These are phyloP conservation scores for Cebus imitator DNA, from an alignment of 2,113 vertebrate genomes.

Conservation along the genomic window DNA sequence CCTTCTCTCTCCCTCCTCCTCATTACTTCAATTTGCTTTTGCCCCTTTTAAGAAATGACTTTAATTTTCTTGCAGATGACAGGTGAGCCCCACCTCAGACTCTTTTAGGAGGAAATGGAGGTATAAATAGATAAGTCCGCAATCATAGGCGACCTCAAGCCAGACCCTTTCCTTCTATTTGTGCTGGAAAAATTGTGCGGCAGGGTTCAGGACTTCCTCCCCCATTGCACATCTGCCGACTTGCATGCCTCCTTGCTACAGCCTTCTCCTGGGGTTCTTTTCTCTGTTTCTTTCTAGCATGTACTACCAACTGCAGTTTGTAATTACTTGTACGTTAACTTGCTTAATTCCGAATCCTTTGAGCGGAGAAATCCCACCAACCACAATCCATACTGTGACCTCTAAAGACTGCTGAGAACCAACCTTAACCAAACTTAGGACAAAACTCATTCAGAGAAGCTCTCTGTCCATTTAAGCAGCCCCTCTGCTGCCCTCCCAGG, in stretches of 20 bases:
- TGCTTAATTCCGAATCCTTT: not conserved
- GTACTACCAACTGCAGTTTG: not conserved
- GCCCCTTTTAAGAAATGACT: conserved; percentile 53
- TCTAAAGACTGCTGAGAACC: conserved; percentile 55
- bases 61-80: conserved; percentile 68
- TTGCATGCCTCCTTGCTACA: rapidly evolving
- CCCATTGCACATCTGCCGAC: rapidly evolving
- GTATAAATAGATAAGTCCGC: conserved; percentile 62
- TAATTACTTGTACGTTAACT: not conserved
- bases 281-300: rapidly evolving
- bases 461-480: conserved; percentile 79
- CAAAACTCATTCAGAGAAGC: conserved; percentile 79
- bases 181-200: not conserved
- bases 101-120: conserved; percentile 51
- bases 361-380: not conserved
- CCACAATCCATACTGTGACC: not conserved
- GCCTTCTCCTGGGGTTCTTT: not conserved
- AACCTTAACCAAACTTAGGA: conserved; percentile 58
- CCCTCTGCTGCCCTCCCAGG: conserved; percentile 81
- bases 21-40: conserved; percentile 61
- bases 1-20: not conserved
- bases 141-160: conserved; percentile 28
- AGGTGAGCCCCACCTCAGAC: conserved; percentile 53
- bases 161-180: conserved; percentile 17
- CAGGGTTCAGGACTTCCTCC: not conserved